Evolutionary conservation across 2,888 invertebrate genomes (phyloP).

Genomic region (Ditula angustiorana): DNA sequence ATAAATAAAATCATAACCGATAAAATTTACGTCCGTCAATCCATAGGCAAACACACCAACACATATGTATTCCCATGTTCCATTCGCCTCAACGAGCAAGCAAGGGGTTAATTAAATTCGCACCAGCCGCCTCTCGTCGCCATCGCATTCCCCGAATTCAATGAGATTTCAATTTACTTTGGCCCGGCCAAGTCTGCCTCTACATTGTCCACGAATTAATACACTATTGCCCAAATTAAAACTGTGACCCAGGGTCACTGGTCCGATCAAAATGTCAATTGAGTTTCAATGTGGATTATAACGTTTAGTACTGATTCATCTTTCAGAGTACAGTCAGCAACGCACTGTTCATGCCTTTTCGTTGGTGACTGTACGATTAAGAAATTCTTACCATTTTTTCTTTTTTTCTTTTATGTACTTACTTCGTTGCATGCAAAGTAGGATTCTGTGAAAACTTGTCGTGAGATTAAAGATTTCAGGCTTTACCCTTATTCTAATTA

Average conservation of each 20-base stretch:
- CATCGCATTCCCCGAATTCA: constrained; percentile 82
- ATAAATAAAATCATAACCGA: background rate
- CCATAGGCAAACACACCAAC: constrained; percentile 40
- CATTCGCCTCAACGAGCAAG: constrained; percentile 73
- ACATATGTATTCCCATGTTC: constrained; percentile 48
- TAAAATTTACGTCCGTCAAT: constrained; percentile 43
- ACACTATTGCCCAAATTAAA: constrained; percentile 61
- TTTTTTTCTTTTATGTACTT: background rate
- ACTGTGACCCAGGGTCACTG: constrained; percentile 46
- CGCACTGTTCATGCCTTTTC: background rate
- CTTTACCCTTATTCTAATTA: background rate
- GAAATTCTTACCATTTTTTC: background rate
- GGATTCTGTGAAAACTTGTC: no score
- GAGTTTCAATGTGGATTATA: constrained; percentile 26
- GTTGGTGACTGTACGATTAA: no score
- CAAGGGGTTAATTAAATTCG: constrained; percentile 85
- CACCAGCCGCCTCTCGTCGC: constrained; percentile 79
- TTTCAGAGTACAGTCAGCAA: background rate
- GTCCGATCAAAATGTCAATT: constrained; percentile 31
- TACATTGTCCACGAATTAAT: constrained; percentile 68
- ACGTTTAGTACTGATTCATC: background rate
- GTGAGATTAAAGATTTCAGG: no score
- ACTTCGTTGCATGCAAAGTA: background rate
- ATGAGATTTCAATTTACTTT: constrained; percentile 85
- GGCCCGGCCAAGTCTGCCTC: constrained; percentile 68